Evolutionary conservation across 2,888 invertebrate genomes (phyloP), one percentile per base, ranked within the genome.

Genomic region (Macrostomum cliftonense): DNA sequence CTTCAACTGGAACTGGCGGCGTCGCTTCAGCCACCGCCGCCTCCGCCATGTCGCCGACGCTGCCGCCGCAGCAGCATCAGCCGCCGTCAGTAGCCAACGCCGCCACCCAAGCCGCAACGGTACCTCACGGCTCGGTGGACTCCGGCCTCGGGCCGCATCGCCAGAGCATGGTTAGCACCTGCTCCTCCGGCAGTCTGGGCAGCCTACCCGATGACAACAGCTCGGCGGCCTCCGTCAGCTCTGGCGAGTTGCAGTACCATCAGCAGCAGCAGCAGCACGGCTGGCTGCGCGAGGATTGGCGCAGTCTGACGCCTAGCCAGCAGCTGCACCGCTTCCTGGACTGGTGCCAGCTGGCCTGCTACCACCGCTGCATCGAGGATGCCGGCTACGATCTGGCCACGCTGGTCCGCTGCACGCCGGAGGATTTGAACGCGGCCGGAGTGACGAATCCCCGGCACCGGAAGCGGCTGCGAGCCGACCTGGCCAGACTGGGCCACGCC

Each of bases 321-420:
- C 28, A 28, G 28, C 28, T 28, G 28, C 28, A 28, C 28, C 4
- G 28, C 5, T 28, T 28, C 28, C 9, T 28, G 9, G 28, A 28
- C 89, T 88, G 65, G 88, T 91, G 67, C 16, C 40, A 40, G 40
- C 17, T 17, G 4, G 40, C 40, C 40, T 16, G 40, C 11, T 95
- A 95, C 73, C 84, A 85, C 57, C 79, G 83, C 44, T 77, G 89
- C 51, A 95, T 97, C 72, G 78, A 86, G 54, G 80, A 83, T 40
- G 89, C 93, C 13, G 95, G 95, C 38, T 97, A 97, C 70, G 95
- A 97, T 74, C 79, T 97, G 73, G 83, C 88, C 21, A 95, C 95
- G 1, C 87, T 95, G 63, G 85, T 91, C n/a, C 77, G 91, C 59
- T 93, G 95, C 89, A 97, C 95, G 13, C 95, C 97, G 0, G 93